Conservation (phyloP, 2,797 vertebrate genomes). For the Rhynchotus rufescens region DNA sequence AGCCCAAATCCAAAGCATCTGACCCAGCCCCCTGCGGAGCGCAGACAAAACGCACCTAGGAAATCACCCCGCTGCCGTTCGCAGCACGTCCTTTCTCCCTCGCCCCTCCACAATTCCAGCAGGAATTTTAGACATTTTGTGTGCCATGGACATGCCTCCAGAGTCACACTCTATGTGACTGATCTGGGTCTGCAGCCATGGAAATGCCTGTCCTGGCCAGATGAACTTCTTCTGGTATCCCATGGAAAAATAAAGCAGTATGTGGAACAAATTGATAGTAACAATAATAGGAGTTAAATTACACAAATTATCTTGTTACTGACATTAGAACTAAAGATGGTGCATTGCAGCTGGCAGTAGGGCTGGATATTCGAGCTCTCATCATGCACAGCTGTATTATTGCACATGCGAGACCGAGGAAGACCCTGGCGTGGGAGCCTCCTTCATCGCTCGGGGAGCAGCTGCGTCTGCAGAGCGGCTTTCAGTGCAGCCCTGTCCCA, state of each 20-base stretch:
- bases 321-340: not conserved
- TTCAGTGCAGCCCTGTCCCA: not conserved
- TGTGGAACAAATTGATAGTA: not conserved
- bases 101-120: not conserved
- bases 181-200: not conserved
- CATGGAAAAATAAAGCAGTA: not conserved
- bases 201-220: not conserved
- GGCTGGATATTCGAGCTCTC: not conserved
- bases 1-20: constrained; percentile 47
- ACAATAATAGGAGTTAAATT: not conserved
- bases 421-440: accelerated
- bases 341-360: not conserved
- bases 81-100: not conserved
- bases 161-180: not conserved
- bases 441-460: not conserved
- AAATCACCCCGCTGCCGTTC: not conserved
- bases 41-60: not conserved
- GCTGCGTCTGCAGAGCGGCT: not conserved
- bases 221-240: not conserved
- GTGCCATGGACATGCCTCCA: not conserved
- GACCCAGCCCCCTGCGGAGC: not conserved
- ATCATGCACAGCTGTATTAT: not conserved
- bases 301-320: not conserved
- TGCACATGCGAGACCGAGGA: not conserved
- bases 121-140: not conserved